Evolutionary conservation across 2,113 vertebrate genomes (phyloP).

Genomic region (Lagenorhynchus albirostris): DNA sequence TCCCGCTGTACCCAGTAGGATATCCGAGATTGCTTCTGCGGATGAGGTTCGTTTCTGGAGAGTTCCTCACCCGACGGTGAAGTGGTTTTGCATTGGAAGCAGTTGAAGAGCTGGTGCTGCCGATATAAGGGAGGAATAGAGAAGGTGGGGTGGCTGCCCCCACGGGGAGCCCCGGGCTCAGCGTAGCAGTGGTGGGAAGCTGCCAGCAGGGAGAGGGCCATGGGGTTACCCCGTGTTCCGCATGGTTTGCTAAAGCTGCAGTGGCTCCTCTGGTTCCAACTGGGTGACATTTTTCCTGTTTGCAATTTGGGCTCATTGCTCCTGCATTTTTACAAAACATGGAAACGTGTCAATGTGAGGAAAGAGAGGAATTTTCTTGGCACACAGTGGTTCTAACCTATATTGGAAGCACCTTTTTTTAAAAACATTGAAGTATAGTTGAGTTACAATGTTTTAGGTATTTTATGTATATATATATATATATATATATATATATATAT

Average conservation of each 20-base stretch:
- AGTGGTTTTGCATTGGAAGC: not conserved
- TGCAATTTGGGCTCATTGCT: not conserved
- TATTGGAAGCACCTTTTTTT: not conserved
- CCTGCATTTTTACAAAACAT: not conserved
- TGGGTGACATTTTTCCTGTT: not conserved
- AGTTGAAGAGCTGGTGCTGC: not conserved
- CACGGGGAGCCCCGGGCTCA: not conserved
- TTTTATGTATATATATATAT: not conserved
- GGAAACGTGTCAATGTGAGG: not conserved
- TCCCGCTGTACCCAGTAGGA: not conserved
- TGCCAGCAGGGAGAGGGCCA: not conserved
- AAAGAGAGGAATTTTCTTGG: not conserved
- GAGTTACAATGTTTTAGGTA: not conserved
- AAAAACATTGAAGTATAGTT: not conserved
- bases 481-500: not conserved
- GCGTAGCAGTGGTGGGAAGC: not conserved
- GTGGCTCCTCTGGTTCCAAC: not conserved
- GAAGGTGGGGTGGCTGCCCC: not conserved
- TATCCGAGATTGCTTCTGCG: not conserved
- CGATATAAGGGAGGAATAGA: not conserved
- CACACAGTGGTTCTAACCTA: not conserved
- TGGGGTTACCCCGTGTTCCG: not conserved
- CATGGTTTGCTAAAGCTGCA: not conserved
- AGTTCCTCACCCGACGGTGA: not conserved
- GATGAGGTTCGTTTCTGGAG: not conserved